phyloP scores from a whole-genome alignment of 2,888 invertebrate genomes.

The Pyrrhia umbra region DNA sequence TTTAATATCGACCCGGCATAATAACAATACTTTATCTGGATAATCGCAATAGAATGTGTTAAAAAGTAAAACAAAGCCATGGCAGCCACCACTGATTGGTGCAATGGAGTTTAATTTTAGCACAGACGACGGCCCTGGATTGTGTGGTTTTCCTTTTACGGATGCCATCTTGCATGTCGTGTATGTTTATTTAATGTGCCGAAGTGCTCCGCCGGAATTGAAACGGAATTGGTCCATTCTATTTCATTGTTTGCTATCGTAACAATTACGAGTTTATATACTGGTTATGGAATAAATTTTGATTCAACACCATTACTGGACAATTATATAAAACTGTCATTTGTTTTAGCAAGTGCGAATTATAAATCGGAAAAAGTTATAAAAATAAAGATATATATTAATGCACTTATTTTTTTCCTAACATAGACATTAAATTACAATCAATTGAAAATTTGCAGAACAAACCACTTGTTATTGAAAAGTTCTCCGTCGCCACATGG shows the following conservation, averaged over 20 bases:
- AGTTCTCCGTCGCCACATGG: constrained; percentile 28
- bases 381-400: not conserved
- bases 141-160: constrained; percentile 71
- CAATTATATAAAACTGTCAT: not conserved
- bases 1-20: constrained; percentile 42
- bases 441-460: constrained; percentile 25
- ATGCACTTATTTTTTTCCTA: not conserved
- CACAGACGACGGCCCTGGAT: constrained; percentile 62
- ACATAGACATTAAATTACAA: not conserved
- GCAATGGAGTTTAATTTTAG: constrained; percentile 75
- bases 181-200: constrained; percentile 45
- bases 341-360: too few relatives aligned
- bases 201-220: constrained; percentile 7
- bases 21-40: constrained; percentile 52
- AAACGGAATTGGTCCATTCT: constrained; percentile 2
- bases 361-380: not conserved
- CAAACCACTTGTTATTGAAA: constrained; percentile 30
- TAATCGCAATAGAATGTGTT: constrained; percentile 61
- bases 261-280: too few relatives aligned
- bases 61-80: constrained; percentile 57
- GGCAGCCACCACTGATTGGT: constrained; percentile 70
- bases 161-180: constrained; percentile 54
- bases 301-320: too few relatives aligned
- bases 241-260: not conserved
- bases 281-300: too few relatives aligned